phyloP scores from a whole-genome alignment of 2,113 vertebrate genomes.

The Parus major region DNA sequence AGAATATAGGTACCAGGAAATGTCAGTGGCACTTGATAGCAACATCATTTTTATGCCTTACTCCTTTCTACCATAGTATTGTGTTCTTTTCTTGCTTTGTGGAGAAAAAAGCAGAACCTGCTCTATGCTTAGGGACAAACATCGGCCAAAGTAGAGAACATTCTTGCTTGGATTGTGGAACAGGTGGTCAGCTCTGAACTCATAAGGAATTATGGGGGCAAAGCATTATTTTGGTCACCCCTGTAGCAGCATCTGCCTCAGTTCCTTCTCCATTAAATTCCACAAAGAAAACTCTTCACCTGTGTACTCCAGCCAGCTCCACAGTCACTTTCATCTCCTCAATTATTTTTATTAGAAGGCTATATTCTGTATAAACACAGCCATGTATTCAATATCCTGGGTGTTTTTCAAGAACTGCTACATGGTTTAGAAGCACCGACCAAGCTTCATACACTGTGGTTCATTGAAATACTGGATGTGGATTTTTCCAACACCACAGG shows the following conservation, averaged over 20 bases:
- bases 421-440: background rate
- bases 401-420: background rate
- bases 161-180: constrained; percentile 59
- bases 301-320: background rate
- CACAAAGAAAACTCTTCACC: background rate
- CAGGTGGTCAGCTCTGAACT: constrained; percentile 72
- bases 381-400: background rate
- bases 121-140: constrained; percentile 11
- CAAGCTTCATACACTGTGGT: background rate
- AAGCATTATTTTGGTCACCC: accelerated
- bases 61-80: background rate
- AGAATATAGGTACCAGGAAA: background rate
- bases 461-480: background rate
- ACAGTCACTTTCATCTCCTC: background rate
- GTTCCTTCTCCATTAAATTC: background rate
- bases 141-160: constrained; percentile 72
- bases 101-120: background rate
- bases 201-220: accelerated
- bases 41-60: background rate
- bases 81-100: background rate
- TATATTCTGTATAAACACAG: background rate
- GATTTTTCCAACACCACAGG: background rate
- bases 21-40: background rate
- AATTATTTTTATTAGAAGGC: background rate
- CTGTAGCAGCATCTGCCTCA: background rate